A percentile compares a stretch with the other conserved stretches of the same genome.
Evolutionary conservation across 2,797 vertebrate species (phyloP).

Genomic region (Morelia viridis): DNA sequence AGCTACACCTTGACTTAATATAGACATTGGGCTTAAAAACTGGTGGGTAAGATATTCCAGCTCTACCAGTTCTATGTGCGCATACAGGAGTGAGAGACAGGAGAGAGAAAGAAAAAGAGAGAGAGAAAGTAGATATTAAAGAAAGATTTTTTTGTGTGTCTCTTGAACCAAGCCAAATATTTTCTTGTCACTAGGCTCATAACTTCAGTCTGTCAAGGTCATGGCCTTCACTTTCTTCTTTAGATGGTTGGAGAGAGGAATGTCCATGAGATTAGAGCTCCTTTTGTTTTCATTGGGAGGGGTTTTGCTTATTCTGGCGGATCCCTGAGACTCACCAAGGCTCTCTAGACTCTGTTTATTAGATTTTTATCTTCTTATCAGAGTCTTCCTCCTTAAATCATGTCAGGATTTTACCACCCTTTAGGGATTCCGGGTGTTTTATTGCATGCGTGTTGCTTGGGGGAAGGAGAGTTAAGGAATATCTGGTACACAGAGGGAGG

Average conservation of each 20-base stretch:
- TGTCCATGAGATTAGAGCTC: conserved; percentile 76
- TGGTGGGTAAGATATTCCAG: neutral
- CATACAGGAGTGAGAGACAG: neutral
- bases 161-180: conserved; percentile 82
- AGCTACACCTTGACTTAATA: neutral
- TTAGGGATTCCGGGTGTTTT: conserved; percentile 80
- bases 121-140: conserved; percentile 69
- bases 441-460: conserved; percentile 78
- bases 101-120: neutral
- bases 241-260: conserved; percentile 77
- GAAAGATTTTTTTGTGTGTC: conserved; percentile 71
- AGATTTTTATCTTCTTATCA: conserved; percentile 85
- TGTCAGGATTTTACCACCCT: conserved; percentile 82
- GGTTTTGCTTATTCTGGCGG: conserved; percentile 80
- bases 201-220: conserved; percentile 78
- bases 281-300: conserved; percentile 81
- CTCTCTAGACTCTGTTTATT: conserved; percentile 84
- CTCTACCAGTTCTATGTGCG: neutral
- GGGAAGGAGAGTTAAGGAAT: conserved; percentile 45
- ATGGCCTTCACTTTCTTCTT: conserved; percentile 76
- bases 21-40: neutral
- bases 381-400: conserved; percentile 81
- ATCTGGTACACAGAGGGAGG: neutral
- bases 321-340: conserved; percentile 75
- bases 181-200: conserved; percentile 80